Conservation (phyloP, 53 echinoderm and acorn worm genomes). For the Astropecten irregularis region DNA sequence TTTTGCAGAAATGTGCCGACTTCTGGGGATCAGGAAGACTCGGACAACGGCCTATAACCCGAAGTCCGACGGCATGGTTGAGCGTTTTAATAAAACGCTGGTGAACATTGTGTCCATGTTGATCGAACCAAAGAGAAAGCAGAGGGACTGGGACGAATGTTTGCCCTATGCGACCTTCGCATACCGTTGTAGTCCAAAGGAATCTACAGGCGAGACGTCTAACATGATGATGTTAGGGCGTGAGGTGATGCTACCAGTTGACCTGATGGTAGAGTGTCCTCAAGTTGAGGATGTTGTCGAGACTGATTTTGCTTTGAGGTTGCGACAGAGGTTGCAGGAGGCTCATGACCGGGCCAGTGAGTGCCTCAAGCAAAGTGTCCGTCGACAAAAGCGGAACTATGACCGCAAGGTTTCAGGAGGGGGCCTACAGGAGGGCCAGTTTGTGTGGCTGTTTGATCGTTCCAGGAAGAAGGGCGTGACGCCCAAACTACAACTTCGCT, state of each 20-base stretch:
- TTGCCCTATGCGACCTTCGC: neutral
- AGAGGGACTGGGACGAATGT: neutral
- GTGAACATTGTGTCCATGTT: neutral
- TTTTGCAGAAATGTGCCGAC: constrained; percentile 18
- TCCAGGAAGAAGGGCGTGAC: neutral
- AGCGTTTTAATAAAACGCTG: constrained; percentile 27
- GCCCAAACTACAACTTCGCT: neutral
- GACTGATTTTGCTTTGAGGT: constrained; percentile 2
- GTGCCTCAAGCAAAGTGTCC: neutral
- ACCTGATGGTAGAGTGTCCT: constrained; percentile 7
- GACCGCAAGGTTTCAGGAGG: constrained; percentile 9
- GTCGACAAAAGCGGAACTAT: constrained; percentile 64
- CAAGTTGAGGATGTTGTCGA: neutral
- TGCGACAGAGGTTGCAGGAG: neutral
- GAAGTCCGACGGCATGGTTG: constrained; percentile 26
- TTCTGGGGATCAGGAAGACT: constrained; percentile 14
- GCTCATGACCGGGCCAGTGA: constrained; percentile 28
- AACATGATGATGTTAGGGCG: constrained; percentile 5
- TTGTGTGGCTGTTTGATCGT: constrained; percentile 56
- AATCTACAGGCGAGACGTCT: neutral
- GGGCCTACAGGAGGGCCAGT: constrained; percentile 8
- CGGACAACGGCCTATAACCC: constrained; percentile 24
- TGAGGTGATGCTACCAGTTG: neutral
- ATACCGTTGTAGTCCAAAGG: neutral
- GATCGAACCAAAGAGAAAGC: neutral